These are phyloP conservation scores for Collichthys lucidus DNA, from an alignment of 2,113 vertebrate species.

Conservation along the genomic window DNA sequence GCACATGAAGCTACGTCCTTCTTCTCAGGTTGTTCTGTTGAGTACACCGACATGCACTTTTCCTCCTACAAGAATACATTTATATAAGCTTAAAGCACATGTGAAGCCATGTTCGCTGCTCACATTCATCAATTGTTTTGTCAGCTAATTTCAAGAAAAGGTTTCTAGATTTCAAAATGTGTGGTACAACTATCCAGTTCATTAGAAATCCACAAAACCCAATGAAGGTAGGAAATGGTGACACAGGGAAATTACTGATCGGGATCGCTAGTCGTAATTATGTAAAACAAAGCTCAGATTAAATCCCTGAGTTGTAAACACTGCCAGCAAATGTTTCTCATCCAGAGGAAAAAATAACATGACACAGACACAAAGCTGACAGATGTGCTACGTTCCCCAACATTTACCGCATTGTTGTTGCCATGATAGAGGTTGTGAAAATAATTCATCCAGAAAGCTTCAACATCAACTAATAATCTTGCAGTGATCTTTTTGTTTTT, in stretches of 20 bases:
- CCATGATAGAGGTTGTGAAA: background rate
- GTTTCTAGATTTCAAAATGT: background rate
- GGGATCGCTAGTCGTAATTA: conserved; percentile 34
- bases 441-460: background rate
- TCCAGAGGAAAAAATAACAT: conserved; percentile 18
- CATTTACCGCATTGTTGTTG: background rate
- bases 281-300: conserved; percentile 35
- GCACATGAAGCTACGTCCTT: conserved; percentile 31
- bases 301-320: conserved; percentile 3
- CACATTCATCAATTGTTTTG: background rate
- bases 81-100: background rate
- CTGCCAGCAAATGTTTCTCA: conserved; percentile 16
- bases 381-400: background rate
- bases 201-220: background rate
- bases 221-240: conserved; percentile 5
- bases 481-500: too few relatives aligned
- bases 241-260: conserved; percentile 52
- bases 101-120: background rate
- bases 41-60: conserved; percentile 26
- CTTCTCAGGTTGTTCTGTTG: conserved; percentile 11
- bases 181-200: background rate
- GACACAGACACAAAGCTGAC: conserved; percentile 5
- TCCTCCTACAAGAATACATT: background rate
- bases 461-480: background rate
- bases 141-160: background rate